Evolutionary conservation across 2,113 vertebrate species (phyloP).

Genomic region (Gobio gobio): DNA sequence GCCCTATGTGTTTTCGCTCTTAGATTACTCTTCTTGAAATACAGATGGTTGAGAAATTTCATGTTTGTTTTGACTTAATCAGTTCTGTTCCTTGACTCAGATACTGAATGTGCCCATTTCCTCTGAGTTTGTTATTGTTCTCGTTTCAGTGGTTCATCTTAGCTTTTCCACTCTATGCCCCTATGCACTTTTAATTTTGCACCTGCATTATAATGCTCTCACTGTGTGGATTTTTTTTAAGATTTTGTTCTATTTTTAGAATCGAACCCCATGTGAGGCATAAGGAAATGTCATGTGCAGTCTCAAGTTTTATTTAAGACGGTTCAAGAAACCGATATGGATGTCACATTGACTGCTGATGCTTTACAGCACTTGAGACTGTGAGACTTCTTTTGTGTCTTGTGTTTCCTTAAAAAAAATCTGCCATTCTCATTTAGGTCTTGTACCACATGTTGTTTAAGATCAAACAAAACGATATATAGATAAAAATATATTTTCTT

Average conservation of each 20-base stretch:
- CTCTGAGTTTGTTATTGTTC: slow-evolving; percentile 10
- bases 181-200: slow-evolving; percentile 39
- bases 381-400: background rate
- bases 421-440: background rate
- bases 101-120: background rate
- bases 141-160: slow-evolving; percentile 1
- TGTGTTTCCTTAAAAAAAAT: background rate
- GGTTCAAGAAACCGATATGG: background rate
- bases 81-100: slow-evolving; percentile 23
- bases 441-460: slow-evolving; percentile 20
- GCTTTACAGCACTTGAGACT: background rate
- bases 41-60: background rate
- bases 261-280: background rate
- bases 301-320: slow-evolving; percentile 30
- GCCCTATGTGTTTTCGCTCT: slow-evolving; percentile 58
- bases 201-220: slow-evolving; percentile 45
- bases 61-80: slow-evolving; percentile 6
- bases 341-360: slow-evolving; percentile 22
- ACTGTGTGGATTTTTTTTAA: background rate
- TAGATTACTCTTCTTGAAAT: background rate
- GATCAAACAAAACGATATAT: slow-evolving; percentile 32
- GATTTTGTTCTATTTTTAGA: slow-evolving; percentile 24
- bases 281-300: slow-evolving; percentile 4
- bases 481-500: slow-evolving; percentile 44
- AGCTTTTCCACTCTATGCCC: slow-evolving; percentile 11